These are phyloP conservation scores for Platyscapa corneri DNA, from an alignment of 1,140 invertebrate genomes.

Conservation along the genomic window DNA sequence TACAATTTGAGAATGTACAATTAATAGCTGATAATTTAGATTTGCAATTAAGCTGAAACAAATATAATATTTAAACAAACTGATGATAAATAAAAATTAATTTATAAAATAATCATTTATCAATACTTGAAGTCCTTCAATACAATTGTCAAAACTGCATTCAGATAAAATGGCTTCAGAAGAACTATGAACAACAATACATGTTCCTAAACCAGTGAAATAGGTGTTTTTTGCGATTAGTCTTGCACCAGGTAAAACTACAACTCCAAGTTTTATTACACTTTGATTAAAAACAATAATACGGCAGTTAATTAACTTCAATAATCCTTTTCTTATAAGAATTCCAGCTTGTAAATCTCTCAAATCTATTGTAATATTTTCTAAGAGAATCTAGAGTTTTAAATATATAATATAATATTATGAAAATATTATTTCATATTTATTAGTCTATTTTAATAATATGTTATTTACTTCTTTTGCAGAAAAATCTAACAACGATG, in stretches of 20 bases:
- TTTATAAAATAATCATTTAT: conserved; percentile 25
- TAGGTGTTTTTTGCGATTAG: conserved; percentile 62
- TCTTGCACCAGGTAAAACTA: conserved; percentile 68
- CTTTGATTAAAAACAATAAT: conserved; percentile 64
- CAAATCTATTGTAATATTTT: conserved; percentile 67
- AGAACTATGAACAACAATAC: conserved; percentile 61
- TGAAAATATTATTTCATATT: background rate
- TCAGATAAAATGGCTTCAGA: conserved; percentile 61
- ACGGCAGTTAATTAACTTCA: conserved; percentile 63
- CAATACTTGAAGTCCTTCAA: conserved; percentile 68
- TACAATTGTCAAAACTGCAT: conserved; percentile 65
- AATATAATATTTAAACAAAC: background rate
- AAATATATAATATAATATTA: no score
- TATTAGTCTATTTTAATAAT: conserved; percentile 24
- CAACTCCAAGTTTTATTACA: conserved; percentile 66
- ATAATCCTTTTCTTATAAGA: conserved; percentile 63
- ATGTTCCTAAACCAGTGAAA: conserved; percentile 67
- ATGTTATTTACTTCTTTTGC: conserved; percentile 62
- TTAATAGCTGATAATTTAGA: conserved; percentile 58
- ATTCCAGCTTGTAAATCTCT: conserved; percentile 66
- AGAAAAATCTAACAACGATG: conserved; percentile 69
- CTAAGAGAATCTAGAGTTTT: conserved; percentile 62
- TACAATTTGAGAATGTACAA: conserved; percentile 64
- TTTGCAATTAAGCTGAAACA: conserved; percentile 62
- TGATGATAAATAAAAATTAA: background rate